phyloP scores from a whole-genome alignment of 2,797 vertebrate genomes.

The Melanotaenia maccullochi region DNA sequence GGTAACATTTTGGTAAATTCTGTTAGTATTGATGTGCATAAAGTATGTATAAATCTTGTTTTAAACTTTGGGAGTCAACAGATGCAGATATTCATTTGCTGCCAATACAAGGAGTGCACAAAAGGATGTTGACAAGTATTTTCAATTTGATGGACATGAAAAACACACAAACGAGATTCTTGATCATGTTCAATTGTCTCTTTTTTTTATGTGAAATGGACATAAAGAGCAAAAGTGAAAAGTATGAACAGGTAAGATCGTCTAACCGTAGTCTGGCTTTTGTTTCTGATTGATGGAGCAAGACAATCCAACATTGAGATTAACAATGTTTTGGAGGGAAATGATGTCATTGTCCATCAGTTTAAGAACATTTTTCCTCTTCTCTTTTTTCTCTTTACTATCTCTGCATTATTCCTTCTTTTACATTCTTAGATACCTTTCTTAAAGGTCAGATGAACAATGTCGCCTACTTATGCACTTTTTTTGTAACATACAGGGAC shows the following conservation, averaged over 20 bases:
- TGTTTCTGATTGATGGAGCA: constrained; percentile 68
- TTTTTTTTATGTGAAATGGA: constrained; percentile 60
- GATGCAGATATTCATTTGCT: constrained; percentile 41
- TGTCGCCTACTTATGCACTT: constrained; percentile 9
- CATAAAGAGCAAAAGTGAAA: constrained; percentile 68
- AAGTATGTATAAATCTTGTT: background rate
- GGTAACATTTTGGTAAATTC: background rate
- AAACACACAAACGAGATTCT: constrained; percentile 35
- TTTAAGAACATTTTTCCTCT: constrained; percentile 27
- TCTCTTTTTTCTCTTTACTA: constrained; percentile 4
- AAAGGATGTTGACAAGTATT: constrained; percentile 35
- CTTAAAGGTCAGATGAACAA: constrained; percentile 58
- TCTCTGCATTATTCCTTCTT: constrained; percentile 26
- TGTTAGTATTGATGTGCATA: constrained; percentile 10
- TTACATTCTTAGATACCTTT: constrained; percentile 33
- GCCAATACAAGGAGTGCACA: constrained; percentile 28
- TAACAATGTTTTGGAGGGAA: constrained; percentile 43
- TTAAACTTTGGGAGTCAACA: constrained; percentile 29
- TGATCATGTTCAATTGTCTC: constrained; percentile 34
- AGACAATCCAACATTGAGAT: constrained; percentile 56
- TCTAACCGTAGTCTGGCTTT: constrained; percentile 44
- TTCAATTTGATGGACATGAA: constrained; percentile 57
- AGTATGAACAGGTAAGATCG: constrained; percentile 51
- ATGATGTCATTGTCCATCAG: constrained; percentile 25
- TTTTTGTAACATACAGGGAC: constrained; percentile 45